Evolutionary conservation across 2,113 vertebrate species (phyloP).

Genomic region (Salvelinus fontinalis): DNA sequence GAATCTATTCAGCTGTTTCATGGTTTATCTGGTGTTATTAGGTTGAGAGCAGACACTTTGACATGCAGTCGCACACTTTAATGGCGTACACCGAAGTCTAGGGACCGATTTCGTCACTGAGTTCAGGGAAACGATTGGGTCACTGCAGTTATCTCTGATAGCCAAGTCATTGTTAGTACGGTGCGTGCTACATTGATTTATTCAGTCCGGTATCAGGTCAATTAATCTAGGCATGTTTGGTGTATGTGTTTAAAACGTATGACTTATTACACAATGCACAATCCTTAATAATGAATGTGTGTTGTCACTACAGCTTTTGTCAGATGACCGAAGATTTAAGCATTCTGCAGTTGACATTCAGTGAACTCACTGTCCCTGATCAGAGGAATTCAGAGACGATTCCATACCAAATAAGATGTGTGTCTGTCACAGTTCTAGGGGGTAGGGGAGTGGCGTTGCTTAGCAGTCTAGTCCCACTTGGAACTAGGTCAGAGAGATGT

Average conservation of each 20-base stretch:
- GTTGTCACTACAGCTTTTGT: background rate
- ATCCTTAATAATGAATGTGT: background rate
- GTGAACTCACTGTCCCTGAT: background rate
- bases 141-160: background rate
- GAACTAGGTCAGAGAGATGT: constrained; percentile 4
- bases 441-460: background rate
- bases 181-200: background rate
- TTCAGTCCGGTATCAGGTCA: background rate
- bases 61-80: background rate
- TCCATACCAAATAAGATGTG: background rate
- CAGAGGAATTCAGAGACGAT: background rate
- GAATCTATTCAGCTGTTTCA: background rate
- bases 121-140: background rate
- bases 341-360: background rate
- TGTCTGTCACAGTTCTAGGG: background rate
- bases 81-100: background rate
- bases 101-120: background rate
- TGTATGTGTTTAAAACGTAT: no score
- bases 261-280: background rate
- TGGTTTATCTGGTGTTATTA: background rate
- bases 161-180: background rate
- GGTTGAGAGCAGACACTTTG: background rate
- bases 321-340: background rate
- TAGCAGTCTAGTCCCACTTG: background rate
- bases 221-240: background rate